Evolutionary conservation across 2,888 invertebrate species (phyloP).

Genomic region (Luffia ferchaultella): DNA sequence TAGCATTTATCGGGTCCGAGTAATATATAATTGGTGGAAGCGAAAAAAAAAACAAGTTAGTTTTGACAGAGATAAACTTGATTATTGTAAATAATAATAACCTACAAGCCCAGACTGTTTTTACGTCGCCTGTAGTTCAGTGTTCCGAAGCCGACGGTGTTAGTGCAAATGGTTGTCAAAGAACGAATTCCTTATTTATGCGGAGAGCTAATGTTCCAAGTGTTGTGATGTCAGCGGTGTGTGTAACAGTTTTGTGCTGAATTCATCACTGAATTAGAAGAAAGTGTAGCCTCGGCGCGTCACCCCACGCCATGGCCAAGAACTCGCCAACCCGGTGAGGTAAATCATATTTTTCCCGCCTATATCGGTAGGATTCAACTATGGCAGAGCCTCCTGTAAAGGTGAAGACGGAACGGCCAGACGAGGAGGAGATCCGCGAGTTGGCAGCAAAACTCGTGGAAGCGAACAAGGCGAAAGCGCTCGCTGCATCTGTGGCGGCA

Average conservation of each 20-base stretch:
- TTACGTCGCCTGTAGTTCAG: no score
- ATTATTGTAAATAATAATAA: neutral
- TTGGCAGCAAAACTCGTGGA: slow-evolving; percentile 89
- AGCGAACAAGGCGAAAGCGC: slow-evolving; percentile 75
- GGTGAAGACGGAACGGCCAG: slow-evolving; percentile 79
- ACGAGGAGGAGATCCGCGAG: slow-evolving; percentile 88
- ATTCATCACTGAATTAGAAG: neutral
- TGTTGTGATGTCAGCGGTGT: neutral
- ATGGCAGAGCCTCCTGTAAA: slow-evolving; percentile 47
- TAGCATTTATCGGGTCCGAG: slow-evolving; percentile 24
- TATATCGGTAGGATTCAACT: neutral
- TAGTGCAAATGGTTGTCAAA: neutral
- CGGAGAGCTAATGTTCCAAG: neutral
- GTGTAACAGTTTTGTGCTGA: neutral
- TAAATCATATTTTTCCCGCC: neutral
- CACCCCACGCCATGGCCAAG: neutral
- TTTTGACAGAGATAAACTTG: neutral
- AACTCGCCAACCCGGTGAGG: neutral
- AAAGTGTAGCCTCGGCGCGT: neutral
- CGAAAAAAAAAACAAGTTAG: no score
- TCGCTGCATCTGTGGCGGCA: slow-evolving; percentile 56
- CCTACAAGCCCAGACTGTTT: no score
- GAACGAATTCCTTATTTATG: neutral
- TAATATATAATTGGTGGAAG: no score
- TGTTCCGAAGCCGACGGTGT: no score